A percentile compares a stretch with the other conserved stretches of the same genome.
phyloP scores from a whole-genome alignment of 2,888 invertebrate genomes.

The Chloromyia formosa region DNA sequence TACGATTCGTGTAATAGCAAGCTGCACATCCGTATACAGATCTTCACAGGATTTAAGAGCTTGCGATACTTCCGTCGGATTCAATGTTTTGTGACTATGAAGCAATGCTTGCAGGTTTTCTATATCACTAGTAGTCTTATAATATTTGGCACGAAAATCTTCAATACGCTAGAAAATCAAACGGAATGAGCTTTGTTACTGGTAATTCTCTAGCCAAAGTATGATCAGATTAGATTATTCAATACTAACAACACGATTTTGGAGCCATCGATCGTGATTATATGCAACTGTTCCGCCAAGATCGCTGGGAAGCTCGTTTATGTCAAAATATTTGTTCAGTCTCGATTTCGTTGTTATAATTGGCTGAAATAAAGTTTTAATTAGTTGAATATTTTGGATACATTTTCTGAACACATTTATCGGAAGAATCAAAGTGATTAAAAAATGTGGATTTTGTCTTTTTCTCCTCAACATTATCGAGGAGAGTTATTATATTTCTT shows the following conservation, averaged over 20 bases:
- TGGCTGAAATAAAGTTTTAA: conserved; percentile 65
- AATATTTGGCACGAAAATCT: conserved; percentile 71
- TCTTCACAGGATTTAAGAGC: conserved; percentile 68
- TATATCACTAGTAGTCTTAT: conserved; percentile 69
- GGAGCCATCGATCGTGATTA: conserved; percentile 79
- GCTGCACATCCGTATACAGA: conserved; percentile 66
- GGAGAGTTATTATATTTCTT: too few relatives aligned
- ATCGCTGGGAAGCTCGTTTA: conserved; percentile 75
- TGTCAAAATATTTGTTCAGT: conserved; percentile 74
- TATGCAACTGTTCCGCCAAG: conserved; percentile 77
- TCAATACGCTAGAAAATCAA: conserved; percentile 69
- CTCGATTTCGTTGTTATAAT: conserved; percentile 74
- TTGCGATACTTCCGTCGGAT: conserved; percentile 68
- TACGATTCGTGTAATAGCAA: conserved; percentile 64
- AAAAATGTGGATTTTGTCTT: too few relatives aligned
- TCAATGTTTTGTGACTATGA: conserved; percentile 66
- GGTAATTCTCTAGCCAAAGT: too few relatives aligned
- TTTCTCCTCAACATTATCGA: too few relatives aligned
- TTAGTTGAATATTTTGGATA: background rate
- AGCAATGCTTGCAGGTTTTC: conserved; percentile 70
- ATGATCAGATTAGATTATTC: background rate
- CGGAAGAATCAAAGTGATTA: too few relatives aligned
- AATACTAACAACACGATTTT: conserved; percentile 74
- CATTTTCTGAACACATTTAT: background rate
- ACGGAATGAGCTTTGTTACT: background rate